Conservation (phyloP, 1,140 invertebrate genomes). For the Apis florea region DNA sequence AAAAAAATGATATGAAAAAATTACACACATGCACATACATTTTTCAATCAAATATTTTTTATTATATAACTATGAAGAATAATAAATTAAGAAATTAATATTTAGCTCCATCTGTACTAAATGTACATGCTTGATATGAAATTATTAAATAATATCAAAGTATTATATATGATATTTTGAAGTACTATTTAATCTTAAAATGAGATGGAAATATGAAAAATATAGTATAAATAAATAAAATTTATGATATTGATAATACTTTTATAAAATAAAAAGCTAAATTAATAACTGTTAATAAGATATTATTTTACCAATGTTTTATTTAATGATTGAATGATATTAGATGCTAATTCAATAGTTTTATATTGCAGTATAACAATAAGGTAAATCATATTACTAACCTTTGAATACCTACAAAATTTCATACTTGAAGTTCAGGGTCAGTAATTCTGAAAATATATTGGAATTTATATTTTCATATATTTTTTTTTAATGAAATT, state of each 20-base stretch:
- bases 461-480: slow-evolving; percentile 31
- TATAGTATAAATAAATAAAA: not conserved
- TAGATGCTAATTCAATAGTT: slow-evolving; percentile 11
- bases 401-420: slow-evolving; percentile 46
- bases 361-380: slow-evolving; percentile 30
- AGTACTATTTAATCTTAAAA: slow-evolving; percentile 33
- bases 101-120: slow-evolving; percentile 44
- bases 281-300: slow-evolving; percentile 25
- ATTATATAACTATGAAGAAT: not conserved
- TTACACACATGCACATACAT: slow-evolving; percentile 3
- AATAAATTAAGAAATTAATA: slow-evolving; percentile 17
- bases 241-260: not conserved
- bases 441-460: slow-evolving; percentile 49
- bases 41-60: slow-evolving; percentile 9
- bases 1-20: not conserved
- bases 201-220: not conserved
- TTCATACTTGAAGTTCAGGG: slow-evolving; percentile 44
- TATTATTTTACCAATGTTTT: slow-evolving; percentile 2
- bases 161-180: slow-evolving; percentile 24
- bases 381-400: slow-evolving; percentile 41
- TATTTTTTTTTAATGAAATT: not conserved
- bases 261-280: slow-evolving; percentile 8
- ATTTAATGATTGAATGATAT: slow-evolving; percentile 13
- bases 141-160: slow-evolving; percentile 27
- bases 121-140: slow-evolving; percentile 19